Conservation (phyloP, 2,797 vertebrate genomes). For the Tinamus major region DNA sequence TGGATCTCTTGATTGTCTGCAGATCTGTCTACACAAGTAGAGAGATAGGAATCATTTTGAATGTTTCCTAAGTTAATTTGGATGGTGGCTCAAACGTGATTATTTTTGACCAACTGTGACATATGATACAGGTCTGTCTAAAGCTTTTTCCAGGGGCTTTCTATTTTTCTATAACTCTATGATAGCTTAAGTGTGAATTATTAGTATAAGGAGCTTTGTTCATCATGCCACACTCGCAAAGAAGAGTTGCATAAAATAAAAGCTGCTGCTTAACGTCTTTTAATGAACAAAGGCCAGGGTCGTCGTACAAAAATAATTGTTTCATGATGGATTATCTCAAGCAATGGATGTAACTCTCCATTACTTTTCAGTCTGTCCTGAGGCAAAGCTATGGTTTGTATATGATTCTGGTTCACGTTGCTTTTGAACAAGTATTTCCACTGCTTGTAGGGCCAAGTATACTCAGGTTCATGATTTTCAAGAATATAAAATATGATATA, state of each 20-base stretch:
- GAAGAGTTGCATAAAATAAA: background rate
- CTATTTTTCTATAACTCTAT: conserved; percentile 16
- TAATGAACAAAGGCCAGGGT: background rate
- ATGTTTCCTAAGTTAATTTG: conserved; percentile 15
- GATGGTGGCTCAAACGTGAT: background rate
- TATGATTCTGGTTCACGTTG: background rate
- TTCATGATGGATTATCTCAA: background rate
- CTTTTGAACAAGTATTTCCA: background rate
- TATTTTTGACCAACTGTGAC: background rate
- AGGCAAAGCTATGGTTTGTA: background rate
- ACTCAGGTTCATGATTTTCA: background rate
- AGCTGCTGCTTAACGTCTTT: background rate
- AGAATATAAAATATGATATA: background rate
- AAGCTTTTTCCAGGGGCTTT: background rate
- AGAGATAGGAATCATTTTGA: background rate
- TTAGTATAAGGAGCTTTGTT: conserved; percentile 28
- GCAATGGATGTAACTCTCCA: background rate
- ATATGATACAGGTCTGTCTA: background rate
- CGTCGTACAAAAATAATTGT: background rate
- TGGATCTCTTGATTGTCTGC: conserved; percentile 49
- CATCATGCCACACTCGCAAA: background rate
- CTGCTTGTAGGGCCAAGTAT: rapidly evolving
- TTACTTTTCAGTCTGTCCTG: background rate
- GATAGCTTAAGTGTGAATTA: background rate
- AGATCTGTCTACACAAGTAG: conserved; percentile 32